Evolutionary conservation across 2,797 vertebrate genomes (phyloP).

Genomic region (Parotocinclus haroldoi): DNA sequence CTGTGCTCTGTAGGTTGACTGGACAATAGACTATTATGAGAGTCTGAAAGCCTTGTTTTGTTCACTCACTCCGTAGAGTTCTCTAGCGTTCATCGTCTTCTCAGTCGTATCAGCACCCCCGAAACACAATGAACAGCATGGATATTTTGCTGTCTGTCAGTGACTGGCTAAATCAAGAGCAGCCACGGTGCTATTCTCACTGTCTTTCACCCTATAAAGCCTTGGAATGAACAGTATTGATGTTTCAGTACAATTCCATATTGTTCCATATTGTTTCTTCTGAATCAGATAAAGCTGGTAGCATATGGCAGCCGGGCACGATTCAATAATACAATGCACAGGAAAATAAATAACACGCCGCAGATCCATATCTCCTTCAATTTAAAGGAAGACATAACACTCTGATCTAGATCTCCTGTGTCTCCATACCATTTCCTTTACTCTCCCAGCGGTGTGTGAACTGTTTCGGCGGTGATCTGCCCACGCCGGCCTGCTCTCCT

Average conservation of each 20-base stretch:
- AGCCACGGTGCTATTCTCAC: background rate
- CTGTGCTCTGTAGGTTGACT: no score
- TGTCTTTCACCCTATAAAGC: background rate
- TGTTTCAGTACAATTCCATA: slow-evolving; percentile 19
- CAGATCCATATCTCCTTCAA: slow-evolving; percentile 37
- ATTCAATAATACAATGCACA: slow-evolving; percentile 31
- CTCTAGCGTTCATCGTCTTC: no score
- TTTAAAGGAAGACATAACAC: slow-evolving; percentile 41
- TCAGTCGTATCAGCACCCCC: no score
- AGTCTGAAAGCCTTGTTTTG: no score
- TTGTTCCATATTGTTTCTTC: slow-evolving; percentile 4
- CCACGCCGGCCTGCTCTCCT: slow-evolving; percentile 2
- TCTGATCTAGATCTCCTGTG: slow-evolving; percentile 34
- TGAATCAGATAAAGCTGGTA: slow-evolving; percentile 37
- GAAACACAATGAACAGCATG: no score
- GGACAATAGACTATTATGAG: no score
- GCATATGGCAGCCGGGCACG: slow-evolving; percentile 15
- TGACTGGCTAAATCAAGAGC: background rate
- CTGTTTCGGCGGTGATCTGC: slow-evolving; percentile 5
- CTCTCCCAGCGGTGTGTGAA: slow-evolving; percentile 21
- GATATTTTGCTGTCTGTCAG: no score
- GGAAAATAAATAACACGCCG: slow-evolving; percentile 45
- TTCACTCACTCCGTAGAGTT: no score
- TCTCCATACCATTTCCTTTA: slow-evolving; percentile 24
- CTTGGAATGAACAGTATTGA: slow-evolving; percentile 8